These are phyloP conservation scores for Rhegmatorhina hoffmannsi DNA, from an alignment of 2,113 vertebrate genomes.

Conservation along the genomic window DNA sequence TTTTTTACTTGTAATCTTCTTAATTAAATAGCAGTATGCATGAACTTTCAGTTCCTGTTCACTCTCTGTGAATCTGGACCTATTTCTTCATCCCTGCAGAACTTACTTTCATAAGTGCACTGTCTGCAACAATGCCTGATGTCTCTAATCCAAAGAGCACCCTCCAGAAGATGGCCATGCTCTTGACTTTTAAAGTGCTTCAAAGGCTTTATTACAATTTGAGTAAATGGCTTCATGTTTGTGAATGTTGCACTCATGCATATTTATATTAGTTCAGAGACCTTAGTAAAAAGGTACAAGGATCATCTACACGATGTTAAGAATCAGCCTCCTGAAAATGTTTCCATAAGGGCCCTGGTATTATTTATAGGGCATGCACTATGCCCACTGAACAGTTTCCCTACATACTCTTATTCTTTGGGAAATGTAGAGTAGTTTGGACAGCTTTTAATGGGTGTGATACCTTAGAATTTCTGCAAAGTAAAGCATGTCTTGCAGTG, in stretches of 20 bases:
- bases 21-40: background rate
- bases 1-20: background rate
- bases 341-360: background rate
- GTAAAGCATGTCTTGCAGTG: background rate
- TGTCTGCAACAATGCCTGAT: accelerated
- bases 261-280: background rate
- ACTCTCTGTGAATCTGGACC: background rate
- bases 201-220: background rate
- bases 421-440: background rate
- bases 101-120: background rate
- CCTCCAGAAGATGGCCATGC: background rate
- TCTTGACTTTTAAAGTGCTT: background rate
- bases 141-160: background rate
- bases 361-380: background rate
- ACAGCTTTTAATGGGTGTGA: background rate
- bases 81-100: background rate
- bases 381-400: background rate
- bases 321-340: background rate
- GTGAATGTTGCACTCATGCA: background rate
- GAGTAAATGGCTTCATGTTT: background rate
- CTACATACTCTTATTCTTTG: background rate
- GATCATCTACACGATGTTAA: background rate
- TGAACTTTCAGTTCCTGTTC: background rate
- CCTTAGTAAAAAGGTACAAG: background rate
- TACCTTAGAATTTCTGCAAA: background rate